Evolutionary conservation across 2,113 vertebrate species (phyloP), one percentile per base, ranked within the genome.

Genomic region (Engystomops pustulosus): DNA sequence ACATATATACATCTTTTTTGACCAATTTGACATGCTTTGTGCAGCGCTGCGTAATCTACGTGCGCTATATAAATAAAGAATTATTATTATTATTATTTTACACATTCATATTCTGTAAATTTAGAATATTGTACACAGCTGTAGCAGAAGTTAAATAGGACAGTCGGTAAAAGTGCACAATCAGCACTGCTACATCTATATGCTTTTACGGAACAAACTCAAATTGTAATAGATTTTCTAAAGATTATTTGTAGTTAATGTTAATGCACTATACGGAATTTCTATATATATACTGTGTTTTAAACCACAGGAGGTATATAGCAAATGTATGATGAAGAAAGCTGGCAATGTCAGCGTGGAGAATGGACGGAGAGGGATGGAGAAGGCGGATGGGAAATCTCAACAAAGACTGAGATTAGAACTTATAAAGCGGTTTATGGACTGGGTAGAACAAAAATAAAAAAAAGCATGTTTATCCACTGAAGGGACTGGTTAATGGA

Each of bases 381-480:
- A 79, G 74, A 47, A 49, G 60, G 58, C 41, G 47, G 91, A 91
- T 90, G 93, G 93, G 91, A 92, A 90, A 92, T 94, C 92, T 93
- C 93, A 93, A 92, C 92, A 93, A 91, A 93, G 93, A 93, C 91
- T 92, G 88, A 93, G 93, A 93, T 86, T 89, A 94, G 8, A 94
- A 93, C 93, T 85, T 89, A 94, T 91, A 93, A 91, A 95, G 94
- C 94, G 93, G 93, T 93, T 93, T 95, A 95, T 95, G 94, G 94
- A 94, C 94, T 89, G 88, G 93, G 88, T 93, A 93, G 94, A 93
- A 94, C 93, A 94, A 94, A 90, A 93, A 94, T 25, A 91, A 38
- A 49, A 83, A 67, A 78, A 94, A 93, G 93, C 92, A 94, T 94
- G 94, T 94, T 94, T 94, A 93, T 94, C 93, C 94, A 94, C 94